Percentiles rank a stretch among this genome's conserved stretches.
phyloP scores from a whole-genome alignment of 2,113 vertebrate genomes.

The Speoplatyrhinus poulsoni region DNA sequence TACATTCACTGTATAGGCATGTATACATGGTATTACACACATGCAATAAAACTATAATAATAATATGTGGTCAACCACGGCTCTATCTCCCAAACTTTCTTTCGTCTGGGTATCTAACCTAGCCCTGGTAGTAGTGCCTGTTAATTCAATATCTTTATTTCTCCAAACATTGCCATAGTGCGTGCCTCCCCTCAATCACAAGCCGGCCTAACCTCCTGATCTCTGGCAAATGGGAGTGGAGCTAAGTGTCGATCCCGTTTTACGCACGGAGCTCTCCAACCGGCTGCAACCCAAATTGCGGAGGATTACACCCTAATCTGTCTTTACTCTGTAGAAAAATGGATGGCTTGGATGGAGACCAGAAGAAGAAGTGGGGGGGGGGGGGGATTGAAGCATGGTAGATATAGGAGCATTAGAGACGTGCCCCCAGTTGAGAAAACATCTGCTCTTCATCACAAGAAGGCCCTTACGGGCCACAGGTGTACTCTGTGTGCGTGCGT shows the following conservation, averaged over 20 bases:
- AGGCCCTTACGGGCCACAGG: conserved; percentile 28
- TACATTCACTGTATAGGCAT: too few relatives aligned
- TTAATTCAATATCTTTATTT: conserved; percentile 72
- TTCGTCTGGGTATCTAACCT: conserved; percentile 5
- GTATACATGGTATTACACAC: too few relatives aligned
- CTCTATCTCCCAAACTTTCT: conserved; percentile 1
- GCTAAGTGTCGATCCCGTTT: conserved; percentile 22
- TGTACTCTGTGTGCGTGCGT: conserved; percentile 6
- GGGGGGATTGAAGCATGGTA: conserved; percentile 26
- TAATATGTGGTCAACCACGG: background rate
- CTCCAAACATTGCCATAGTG: conserved; percentile 51
- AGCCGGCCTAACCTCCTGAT: conserved; percentile 66
- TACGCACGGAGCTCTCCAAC: conserved; percentile 37
- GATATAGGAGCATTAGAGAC: conserved; percentile 49
- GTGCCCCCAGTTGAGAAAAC: conserved; percentile 52
- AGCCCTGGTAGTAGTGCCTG: conserved; percentile 47
- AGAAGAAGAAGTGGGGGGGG: conserved; percentile 14
- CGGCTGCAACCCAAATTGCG: conserved; percentile 64
- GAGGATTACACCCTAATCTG: conserved; percentile 69
- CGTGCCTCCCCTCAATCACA: conserved; percentile 55
- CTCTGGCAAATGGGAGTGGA: conserved; percentile 60
- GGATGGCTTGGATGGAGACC: conserved; percentile 53
- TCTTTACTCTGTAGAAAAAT: conserved; percentile 62
- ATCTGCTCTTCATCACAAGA: conserved; percentile 62
- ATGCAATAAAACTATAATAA: too few relatives aligned